Percentiles rank a stretch among this genome's conserved stretches.
Evolutionary conservation across 2,888 invertebrate species (phyloP).

Genomic region (Malachius bipustulatus): DNA sequence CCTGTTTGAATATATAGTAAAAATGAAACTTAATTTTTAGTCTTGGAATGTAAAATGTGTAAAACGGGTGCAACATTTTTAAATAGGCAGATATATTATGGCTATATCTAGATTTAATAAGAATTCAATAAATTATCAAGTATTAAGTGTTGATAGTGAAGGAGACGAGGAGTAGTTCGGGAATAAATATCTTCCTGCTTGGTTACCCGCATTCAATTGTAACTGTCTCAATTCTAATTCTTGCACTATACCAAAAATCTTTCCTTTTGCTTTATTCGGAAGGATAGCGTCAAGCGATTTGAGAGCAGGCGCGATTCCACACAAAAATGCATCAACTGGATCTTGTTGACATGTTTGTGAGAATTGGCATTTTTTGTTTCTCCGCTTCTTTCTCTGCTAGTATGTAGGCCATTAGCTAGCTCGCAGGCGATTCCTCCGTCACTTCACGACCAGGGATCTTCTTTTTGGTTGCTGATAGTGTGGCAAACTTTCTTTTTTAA

Average conservation of each 20-base stretch:
- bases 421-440: constrained; percentile 15
- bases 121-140: no score
- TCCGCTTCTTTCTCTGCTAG: constrained; percentile 20
- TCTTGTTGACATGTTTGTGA: constrained; percentile 10
- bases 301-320: constrained; percentile 16
- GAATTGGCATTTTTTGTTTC: constrained; percentile 9
- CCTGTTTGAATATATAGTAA: no score
- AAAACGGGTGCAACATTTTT: no score
- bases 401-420: constrained; percentile 20
- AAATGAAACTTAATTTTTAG: no score
- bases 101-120: no score
- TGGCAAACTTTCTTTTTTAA: constrained; percentile 6
- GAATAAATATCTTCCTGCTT: no score
- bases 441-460: constrained; percentile 9
- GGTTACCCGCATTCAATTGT: background rate
- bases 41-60: no score
- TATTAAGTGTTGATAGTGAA: no score
- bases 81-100: no score
- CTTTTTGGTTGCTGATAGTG: constrained; percentile 4
- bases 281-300: constrained; percentile 17
- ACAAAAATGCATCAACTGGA: constrained; percentile 21
- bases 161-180: no score
- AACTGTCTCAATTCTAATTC: constrained; percentile 13
- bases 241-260: constrained; percentile 20
- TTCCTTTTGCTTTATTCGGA: constrained; percentile 16